These are phyloP conservation scores for Acromyrmex heyeri DNA, from an alignment of 1,140 invertebrate species.

Conservation along the genomic window DNA sequence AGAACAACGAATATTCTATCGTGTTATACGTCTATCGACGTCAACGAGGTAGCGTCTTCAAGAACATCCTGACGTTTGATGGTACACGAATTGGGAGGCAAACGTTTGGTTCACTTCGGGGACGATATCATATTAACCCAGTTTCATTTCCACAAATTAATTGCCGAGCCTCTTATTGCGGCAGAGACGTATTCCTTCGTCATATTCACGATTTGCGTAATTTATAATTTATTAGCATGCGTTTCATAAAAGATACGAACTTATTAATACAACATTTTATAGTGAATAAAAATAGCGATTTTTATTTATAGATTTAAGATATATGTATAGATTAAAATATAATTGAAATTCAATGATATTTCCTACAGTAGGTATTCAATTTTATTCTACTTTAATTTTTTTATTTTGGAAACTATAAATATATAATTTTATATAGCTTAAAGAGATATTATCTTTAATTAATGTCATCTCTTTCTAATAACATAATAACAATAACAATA, in stretches of 20 bases:
- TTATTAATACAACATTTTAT: not conserved
- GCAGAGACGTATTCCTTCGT: not conserved
- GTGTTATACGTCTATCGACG: slow-evolving; percentile 42
- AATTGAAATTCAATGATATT: not conserved
- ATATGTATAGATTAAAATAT: too few relatives aligned
- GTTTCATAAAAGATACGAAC: not conserved
- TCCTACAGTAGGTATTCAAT: too few relatives aligned
- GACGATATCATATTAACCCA: slow-evolving; percentile 47
- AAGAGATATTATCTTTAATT: not conserved
- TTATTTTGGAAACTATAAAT: too few relatives aligned
- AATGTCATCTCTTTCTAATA: not conserved
- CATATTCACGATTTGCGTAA: slow-evolving; percentile 22
- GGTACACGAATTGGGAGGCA: slow-evolving; percentile 37
- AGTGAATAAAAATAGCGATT: not conserved
- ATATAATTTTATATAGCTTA: not conserved
- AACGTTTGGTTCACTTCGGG: slow-evolving; percentile 34
- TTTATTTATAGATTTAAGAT: not conserved
- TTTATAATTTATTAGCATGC: not conserved
- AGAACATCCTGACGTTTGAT: slow-evolving; percentile 48
- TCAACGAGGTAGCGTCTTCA: slow-evolving; percentile 35
- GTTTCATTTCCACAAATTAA: slow-evolving; percentile 53
- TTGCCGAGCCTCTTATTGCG: slow-evolving; percentile 26
- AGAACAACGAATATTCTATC: slow-evolving; percentile 39
- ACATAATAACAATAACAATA: not conserved
- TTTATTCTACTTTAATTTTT: too few relatives aligned